phyloP scores from a whole-genome alignment of 2,888 invertebrate genomes.

The Callosobruchus maculatus region DNA sequence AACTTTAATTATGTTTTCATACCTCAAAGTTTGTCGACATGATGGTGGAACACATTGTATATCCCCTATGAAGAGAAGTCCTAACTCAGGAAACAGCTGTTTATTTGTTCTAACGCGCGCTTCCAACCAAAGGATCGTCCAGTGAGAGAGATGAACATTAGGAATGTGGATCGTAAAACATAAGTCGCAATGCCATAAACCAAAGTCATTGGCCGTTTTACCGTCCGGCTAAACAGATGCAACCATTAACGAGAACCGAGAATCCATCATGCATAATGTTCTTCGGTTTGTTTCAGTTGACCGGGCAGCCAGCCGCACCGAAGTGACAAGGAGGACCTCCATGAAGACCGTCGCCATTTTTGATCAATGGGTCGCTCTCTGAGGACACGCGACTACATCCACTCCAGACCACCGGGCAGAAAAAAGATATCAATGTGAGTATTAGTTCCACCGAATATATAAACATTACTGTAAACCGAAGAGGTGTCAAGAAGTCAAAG shows the following conservation, averaged over 20 bases:
- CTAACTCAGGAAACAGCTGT: too few relatives aligned
- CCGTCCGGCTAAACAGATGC: neutral
- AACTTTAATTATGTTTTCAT: too few relatives aligned
- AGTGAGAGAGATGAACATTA: neutral
- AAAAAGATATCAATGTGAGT: constrained; percentile 30
- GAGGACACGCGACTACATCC: constrained; percentile 38
- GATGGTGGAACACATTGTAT: too few relatives aligned
- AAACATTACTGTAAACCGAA: too few relatives aligned
- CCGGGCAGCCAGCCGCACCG: constrained; percentile 3
- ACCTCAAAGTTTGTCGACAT: too few relatives aligned
- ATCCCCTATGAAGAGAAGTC: too few relatives aligned
- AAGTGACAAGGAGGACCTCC: constrained; percentile 13
- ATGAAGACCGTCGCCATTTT: constrained; percentile 21
- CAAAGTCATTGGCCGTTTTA: neutral
- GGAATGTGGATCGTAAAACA: neutral
- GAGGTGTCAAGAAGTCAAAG: too few relatives aligned
- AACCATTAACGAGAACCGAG: neutral
- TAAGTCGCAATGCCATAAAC: neutral
- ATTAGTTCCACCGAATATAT: neutral
- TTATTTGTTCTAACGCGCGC: too few relatives aligned
- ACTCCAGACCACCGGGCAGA: constrained; percentile 44
- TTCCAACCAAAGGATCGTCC: neutral
- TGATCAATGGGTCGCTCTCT: constrained; percentile 40
- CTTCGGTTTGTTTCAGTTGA: constrained; percentile 10
- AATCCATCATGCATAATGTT: constrained; percentile 5